phyloP scores from a whole-genome alignment of 2,888 invertebrate genomes.

The Apoda limacodes region DNA sequence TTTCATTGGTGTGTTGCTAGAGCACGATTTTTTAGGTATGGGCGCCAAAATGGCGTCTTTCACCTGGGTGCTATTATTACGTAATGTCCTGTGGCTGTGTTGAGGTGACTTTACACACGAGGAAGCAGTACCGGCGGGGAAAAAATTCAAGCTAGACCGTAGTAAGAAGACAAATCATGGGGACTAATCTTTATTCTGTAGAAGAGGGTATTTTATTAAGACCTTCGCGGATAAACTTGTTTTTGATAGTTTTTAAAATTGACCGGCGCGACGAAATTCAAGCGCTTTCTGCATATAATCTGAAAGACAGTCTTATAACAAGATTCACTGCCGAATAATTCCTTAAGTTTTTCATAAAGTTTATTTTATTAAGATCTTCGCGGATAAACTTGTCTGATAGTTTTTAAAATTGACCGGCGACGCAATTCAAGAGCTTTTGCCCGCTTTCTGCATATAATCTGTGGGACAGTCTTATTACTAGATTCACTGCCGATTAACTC shows the following conservation, averaged over 20 bases:
- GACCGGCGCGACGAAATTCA: no score
- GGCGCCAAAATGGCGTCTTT: conserved; percentile 11
- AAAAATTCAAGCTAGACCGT: conserved; percentile 15
- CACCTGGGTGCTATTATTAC: conserved; percentile 13
- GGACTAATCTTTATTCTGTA: no score
- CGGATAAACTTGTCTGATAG: conserved; percentile 3
- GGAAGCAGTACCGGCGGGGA: conserved; percentile 13
- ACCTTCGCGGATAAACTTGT: no score
- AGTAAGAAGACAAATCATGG: no score
- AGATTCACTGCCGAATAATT: no score
- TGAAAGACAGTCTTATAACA: no score
- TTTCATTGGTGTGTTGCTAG: conserved; percentile 5
- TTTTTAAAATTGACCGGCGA: conserved; percentile 3
- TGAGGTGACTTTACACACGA: conserved; percentile 10
- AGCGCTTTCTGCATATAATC: no score
- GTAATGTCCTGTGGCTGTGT: conserved; percentile 6
- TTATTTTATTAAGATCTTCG: no score
- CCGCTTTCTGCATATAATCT: conserved; percentile 14
- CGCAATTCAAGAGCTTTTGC: conserved; percentile 9
- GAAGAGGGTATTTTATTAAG: no score
- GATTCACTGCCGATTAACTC: no score
- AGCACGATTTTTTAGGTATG: conserved; percentile 8
- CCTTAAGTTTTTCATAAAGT: no score
- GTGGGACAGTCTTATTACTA: conserved; percentile 8
- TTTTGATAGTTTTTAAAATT: no score